Percentiles rank a stretch among this genome's conserved stretches.
Evolutionary conservation across 2,113 vertebrate species (phyloP).

Genomic region (Ornithorhynchus anatinus): DNA sequence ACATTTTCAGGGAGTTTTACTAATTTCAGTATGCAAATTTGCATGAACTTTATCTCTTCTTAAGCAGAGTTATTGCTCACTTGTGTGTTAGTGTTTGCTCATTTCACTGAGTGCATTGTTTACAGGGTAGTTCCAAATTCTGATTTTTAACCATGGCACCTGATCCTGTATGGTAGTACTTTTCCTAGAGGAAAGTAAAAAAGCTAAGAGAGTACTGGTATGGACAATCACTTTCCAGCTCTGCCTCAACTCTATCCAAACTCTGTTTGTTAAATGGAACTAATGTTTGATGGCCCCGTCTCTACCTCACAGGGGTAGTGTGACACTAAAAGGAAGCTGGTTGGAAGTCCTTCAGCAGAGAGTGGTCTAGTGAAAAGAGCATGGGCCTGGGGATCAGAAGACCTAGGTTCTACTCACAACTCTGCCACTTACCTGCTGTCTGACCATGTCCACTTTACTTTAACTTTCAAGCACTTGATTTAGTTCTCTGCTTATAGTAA

Average conservation of each 20-base stretch:
- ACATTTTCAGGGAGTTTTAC: constrained; percentile 42
- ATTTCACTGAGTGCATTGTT: not conserved
- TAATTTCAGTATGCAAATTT: constrained; percentile 32
- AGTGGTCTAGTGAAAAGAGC: not conserved
- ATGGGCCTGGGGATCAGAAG: not conserved
- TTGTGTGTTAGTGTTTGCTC: not conserved
- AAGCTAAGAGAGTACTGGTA: not conserved
- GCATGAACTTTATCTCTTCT: constrained; percentile 23
- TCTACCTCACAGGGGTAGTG: too few relatives aligned
- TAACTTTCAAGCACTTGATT: too few relatives aligned
- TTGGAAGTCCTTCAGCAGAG: too few relatives aligned
- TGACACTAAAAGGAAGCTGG: too few relatives aligned
- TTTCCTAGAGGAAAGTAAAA: too few relatives aligned
- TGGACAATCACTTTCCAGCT: too few relatives aligned
- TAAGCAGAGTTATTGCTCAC: constrained; percentile 25
- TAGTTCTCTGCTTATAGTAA: too few relatives aligned
- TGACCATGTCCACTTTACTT: too few relatives aligned
- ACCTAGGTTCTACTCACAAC: not conserved
- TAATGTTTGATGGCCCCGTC: too few relatives aligned
- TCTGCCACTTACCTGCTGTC: not conserved
- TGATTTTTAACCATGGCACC: not conserved
- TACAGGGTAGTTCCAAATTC: not conserved
- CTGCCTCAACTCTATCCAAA: too few relatives aligned
- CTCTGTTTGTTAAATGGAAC: too few relatives aligned
- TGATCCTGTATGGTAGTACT: too few relatives aligned